These are phyloP conservation scores for Plagodis pulveraria DNA, from an alignment of 2,888 invertebrate species.

Conservation along the genomic window DNA sequence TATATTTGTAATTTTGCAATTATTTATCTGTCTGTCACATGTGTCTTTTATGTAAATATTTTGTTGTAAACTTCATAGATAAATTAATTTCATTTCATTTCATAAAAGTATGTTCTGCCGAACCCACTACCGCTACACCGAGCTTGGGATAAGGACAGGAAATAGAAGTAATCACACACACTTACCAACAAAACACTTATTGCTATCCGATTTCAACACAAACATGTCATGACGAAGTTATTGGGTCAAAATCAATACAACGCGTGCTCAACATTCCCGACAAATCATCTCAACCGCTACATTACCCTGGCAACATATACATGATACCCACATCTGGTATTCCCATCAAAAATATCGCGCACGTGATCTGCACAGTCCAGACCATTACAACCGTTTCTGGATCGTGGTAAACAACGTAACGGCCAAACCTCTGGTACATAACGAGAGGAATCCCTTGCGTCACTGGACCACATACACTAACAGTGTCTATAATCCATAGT, in stretches of 20 bases:
- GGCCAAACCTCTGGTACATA: conserved; percentile 25
- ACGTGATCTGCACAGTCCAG: conserved; percentile 23
- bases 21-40: too few relatives aligned
- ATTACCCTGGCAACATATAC: conserved; percentile 3
- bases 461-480: conserved; percentile 19
- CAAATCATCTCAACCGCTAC: conserved; percentile 10
- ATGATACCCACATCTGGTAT: conserved; percentile 3
- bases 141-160: too few relatives aligned
- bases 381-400: conserved; percentile 31
- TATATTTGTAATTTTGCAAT: too few relatives aligned
- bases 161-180: too few relatives aligned
- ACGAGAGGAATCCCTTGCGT: conserved; percentile 37
- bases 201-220: too few relatives aligned
- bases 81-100: too few relatives aligned
- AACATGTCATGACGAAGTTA: not conserved
- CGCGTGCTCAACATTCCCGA: conserved; percentile 1
- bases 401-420: conserved; percentile 35
- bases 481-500: conserved; percentile 1
- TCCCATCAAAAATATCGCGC: conserved; percentile 25
- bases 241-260: not conserved
- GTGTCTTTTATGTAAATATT: too few relatives aligned
- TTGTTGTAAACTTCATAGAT: too few relatives aligned
- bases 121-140: too few relatives aligned
- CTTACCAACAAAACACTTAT: too few relatives aligned
- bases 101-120: too few relatives aligned